Evolutionary conservation across 2,888 invertebrate genomes (phyloP).

Genomic region (Gibbula magus): DNA sequence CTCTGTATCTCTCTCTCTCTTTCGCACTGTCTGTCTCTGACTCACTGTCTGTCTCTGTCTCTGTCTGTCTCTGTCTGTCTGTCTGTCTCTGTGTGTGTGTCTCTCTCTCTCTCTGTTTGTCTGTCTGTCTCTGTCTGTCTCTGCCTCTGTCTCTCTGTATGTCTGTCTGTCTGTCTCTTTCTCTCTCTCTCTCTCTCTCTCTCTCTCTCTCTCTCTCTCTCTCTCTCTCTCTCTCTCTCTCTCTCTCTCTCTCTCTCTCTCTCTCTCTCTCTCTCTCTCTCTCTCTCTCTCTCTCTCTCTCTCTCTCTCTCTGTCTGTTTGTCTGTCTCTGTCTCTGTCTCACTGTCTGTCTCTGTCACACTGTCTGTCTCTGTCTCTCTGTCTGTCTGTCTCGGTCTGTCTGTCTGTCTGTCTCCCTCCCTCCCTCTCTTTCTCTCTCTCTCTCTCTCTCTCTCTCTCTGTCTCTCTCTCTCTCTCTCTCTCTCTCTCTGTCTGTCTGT

Average conservation of each 20-base stretch:
- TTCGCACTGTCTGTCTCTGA: not conserved
- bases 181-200: not conserved
- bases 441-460: constrained; percentile 2
- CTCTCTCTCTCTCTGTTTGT: too few species aligned
- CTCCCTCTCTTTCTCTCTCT: too few species aligned
- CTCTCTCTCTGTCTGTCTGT: not conserved
- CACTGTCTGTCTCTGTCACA: not conserved
- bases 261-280: too few species aligned
- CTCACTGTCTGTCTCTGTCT: not conserved
- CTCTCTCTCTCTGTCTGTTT: constrained; percentile 11
- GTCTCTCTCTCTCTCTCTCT: not conserved
- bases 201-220: too few species aligned
- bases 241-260: too few species aligned
- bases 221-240: too few species aligned
- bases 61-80: constrained; percentile 14
- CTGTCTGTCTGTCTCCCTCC: too few species aligned
- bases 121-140: too few species aligned
- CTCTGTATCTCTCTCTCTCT: too few species aligned
- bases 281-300: constrained; percentile 11
- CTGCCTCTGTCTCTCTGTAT: too few species aligned
- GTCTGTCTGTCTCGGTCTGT: too few species aligned
- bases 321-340: not conserved
- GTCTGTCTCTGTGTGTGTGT: constrained; percentile 10
- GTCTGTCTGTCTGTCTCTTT: not conserved
- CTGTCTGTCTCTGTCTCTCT: constrained; percentile 5